A percentile compares a stretch with the other conserved stretches of the same genome.
phyloP scores from a whole-genome alignment of 2,113 vertebrate species.

The Nipponia nippon region DNA sequence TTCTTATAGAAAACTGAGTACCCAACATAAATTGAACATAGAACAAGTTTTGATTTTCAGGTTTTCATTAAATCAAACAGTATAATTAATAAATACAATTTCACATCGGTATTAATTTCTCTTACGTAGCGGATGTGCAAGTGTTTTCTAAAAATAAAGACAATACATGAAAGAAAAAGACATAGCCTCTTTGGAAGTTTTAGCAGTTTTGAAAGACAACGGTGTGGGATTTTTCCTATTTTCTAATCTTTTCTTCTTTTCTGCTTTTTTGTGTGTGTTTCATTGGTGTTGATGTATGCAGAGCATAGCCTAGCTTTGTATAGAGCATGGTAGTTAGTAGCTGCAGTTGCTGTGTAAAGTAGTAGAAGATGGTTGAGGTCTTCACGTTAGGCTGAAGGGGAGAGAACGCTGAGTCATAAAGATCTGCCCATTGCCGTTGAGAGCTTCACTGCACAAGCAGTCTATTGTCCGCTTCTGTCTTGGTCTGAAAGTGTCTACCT shows the following conservation, averaged over 20 bases:
- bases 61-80: background rate
- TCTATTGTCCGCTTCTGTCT: background rate
- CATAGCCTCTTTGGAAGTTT: background rate
- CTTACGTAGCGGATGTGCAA: background rate
- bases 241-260: background rate
- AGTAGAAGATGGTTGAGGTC: background rate
- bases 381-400: background rate
- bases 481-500: background rate
- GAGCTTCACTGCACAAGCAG: background rate
- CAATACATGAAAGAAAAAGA: background rate
- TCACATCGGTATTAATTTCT: background rate
- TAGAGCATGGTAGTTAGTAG: background rate
- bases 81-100: background rate
- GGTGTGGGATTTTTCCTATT: background rate
- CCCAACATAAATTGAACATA: background rate
- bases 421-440: fast-evolving
- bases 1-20: background rate
- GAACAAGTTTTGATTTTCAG: background rate
- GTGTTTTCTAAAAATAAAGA: background rate
- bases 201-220: background rate
- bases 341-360: background rate
- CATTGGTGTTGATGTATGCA: background rate
- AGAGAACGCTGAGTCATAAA: background rate
- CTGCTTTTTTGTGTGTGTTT: background rate
- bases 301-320: background rate